Conservation (phyloP, 2,113 vertebrate species). For the Sarotherodon lohbergeri region DNA sequence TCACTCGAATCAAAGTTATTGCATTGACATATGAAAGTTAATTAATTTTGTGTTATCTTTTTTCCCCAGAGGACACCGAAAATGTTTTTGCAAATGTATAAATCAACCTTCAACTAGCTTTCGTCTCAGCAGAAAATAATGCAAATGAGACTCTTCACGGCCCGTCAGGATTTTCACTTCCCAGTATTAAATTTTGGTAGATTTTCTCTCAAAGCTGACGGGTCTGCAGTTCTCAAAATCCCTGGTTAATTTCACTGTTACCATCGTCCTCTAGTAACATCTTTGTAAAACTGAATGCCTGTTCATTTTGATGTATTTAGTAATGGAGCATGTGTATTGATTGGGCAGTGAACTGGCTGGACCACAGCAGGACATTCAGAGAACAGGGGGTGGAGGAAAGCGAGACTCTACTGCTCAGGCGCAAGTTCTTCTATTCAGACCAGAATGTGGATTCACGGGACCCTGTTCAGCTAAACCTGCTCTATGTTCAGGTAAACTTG, state of each 20-base stretch:
- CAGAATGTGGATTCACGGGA: conserved; percentile 98
- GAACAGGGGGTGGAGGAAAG: conserved; percentile 97
- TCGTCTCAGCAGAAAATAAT: neutral
- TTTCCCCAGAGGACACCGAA: neutral
- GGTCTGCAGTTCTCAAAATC: neutral
- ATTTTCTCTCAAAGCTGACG: neutral
- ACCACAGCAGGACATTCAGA: conserved; percentile 94
- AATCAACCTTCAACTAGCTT: neutral
- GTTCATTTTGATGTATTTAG: neutral
- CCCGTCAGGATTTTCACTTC: neutral
- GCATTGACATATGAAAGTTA: conserved; percentile 6
- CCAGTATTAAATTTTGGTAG: neutral
- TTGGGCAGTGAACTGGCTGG: conserved; percentile 92
- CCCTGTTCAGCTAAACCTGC: conserved; percentile 95
- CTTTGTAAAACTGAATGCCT: neutral
- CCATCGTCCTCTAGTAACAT: neutral
- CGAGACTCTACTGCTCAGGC: conserved; percentile 85
- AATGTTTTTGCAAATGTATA: neutral
- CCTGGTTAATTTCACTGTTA: neutral
- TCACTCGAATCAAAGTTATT: conserved; percentile 12
- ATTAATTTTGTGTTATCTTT: conserved; percentile 28
- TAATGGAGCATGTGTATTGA: conserved; percentile 32
- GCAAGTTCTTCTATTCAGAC: conserved; percentile 98
- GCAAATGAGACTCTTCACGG: neutral
- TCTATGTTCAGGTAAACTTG: conserved; percentile 90